These are phyloP conservation scores for Silurus glanis DNA, from an alignment of 2,113 vertebrate genomes.

Conservation along the genomic window DNA sequence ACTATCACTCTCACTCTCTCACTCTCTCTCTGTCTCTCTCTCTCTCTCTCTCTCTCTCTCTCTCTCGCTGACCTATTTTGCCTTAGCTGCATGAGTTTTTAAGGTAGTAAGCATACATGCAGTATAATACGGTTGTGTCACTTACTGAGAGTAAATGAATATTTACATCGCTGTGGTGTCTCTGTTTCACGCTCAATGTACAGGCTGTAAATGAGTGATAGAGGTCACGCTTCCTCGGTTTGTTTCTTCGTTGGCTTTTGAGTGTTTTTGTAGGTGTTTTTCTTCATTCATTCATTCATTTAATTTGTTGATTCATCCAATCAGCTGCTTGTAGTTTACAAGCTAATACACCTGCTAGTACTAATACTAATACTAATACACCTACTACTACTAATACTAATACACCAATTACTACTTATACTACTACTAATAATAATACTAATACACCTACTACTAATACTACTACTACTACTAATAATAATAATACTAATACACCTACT, in stretches of 20 bases:
- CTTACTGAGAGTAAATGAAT: background rate
- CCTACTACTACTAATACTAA: too few relatives aligned
- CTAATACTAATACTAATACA: too few relatives aligned
- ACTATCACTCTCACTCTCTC: background rate
- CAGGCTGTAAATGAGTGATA: background rate
- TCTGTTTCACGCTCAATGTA: background rate
- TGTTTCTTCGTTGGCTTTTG: background rate
- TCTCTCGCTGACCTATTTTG: conserved; percentile 21
- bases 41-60: background rate
- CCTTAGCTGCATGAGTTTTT: background rate
- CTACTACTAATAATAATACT: too few relatives aligned
- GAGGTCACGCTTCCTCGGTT: background rate
- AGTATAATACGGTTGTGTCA: background rate
- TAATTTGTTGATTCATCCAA: background rate
- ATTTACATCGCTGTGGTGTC: background rate
- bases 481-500: too few relatives aligned
- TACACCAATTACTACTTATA: too few relatives aligned
- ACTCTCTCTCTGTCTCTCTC: background rate
- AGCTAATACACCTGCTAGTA: too few relatives aligned
- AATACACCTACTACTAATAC: too few relatives aligned
- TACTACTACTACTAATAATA: too few relatives aligned
- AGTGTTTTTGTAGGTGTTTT: background rate
- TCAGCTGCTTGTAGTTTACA: background rate
- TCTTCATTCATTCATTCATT: too few relatives aligned
- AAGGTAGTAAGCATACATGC: background rate